Percentiles rank a stretch among this genome's conserved stretches.
Evolutionary conservation across 2,797 vertebrate species (phyloP).

Genomic region (Calcarius lapponicus): DNA sequence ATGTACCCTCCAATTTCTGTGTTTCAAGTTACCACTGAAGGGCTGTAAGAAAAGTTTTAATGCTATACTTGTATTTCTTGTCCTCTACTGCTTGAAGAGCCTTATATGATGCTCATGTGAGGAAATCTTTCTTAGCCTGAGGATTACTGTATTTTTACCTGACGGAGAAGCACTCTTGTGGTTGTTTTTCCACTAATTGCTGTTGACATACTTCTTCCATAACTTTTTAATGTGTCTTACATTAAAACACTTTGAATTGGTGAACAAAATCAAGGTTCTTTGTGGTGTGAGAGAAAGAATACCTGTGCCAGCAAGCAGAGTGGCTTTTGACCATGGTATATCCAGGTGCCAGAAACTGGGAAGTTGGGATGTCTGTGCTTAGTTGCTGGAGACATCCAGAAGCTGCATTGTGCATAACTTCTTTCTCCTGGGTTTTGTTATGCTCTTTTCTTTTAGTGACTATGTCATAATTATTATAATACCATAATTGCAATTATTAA

Average conservation of each 20-base stretch:
- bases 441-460: accelerated
- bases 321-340: background rate
- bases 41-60: background rate
- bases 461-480: background rate
- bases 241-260: background rate
- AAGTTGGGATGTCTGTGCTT: background rate
- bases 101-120: background rate
- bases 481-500: background rate
- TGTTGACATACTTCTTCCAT: background rate
- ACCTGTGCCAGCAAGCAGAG: accelerated
- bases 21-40: background rate
- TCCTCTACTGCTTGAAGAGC: background rate
- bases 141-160: background rate
- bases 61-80: background rate
- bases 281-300: background rate
- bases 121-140: background rate
- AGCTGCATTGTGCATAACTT: background rate
- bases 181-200: background rate
- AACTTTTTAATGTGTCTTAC: background rate
- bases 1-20: background rate
- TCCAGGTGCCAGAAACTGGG: background rate
- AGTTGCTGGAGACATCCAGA: background rate
- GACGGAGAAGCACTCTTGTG: background rate
- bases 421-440: background rate
- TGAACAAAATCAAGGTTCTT: background rate